Evolutionary conservation across 2,113 vertebrate genomes (phyloP).

Genomic region (Atrichornis clamosus): DNA sequence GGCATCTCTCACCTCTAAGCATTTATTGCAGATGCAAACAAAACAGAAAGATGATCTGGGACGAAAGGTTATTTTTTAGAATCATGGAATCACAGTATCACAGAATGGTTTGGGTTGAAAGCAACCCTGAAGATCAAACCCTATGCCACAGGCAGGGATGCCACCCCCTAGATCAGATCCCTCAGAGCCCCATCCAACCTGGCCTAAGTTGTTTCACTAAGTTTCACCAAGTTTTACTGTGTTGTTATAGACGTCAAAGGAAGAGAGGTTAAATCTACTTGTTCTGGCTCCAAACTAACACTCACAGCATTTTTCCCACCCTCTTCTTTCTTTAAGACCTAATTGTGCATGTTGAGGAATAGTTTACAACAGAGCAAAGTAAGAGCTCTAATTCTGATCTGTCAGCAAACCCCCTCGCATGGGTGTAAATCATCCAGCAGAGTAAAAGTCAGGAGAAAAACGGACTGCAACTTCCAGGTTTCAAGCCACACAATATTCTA

Average conservation of each 20-base stretch:
- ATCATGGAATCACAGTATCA: background rate
- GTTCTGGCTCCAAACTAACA: background rate
- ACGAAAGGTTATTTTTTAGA: background rate
- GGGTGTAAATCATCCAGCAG: background rate
- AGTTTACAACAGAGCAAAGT: background rate
- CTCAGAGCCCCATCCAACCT: background rate
- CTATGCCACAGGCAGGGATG: background rate
- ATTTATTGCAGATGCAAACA: background rate
- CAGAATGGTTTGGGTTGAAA: background rate
- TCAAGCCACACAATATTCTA: background rate
- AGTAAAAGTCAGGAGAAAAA: constrained; percentile 10
- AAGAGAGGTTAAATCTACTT: background rate
- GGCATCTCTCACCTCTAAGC: background rate
- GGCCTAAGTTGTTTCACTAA: background rate
- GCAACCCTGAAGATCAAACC: background rate
- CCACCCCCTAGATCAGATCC: background rate
- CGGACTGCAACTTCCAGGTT: background rate
- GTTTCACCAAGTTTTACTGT: background rate
- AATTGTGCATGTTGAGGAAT: background rate
- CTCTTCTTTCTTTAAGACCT: background rate
- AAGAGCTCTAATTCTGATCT: background rate
- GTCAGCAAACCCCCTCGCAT: constrained; percentile 22
- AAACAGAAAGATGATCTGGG: background rate
- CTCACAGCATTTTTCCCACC: fast-evolving
- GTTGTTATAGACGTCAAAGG: background rate